Conservation (phyloP, 2,888 invertebrate genomes). For the Ophion ventricosus region DNA sequence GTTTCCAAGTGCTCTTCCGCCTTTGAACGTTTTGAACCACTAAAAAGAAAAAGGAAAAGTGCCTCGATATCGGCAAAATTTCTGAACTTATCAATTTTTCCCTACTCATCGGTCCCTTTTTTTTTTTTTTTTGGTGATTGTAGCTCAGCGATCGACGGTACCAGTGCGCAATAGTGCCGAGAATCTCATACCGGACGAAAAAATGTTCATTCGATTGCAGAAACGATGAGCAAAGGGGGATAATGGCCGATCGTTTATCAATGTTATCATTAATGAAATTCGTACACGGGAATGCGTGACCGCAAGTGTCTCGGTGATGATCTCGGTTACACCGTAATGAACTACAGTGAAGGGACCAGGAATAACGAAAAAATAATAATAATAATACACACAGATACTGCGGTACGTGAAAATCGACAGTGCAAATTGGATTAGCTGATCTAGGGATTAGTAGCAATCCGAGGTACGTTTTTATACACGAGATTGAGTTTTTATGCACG, state of each 20-base stretch:
- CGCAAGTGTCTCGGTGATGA: slow-evolving; percentile 37
- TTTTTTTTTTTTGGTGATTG: neutral
- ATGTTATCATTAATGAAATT: slow-evolving; percentile 41
- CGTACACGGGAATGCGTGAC: slow-evolving; percentile 10
- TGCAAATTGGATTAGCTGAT: slow-evolving; percentile 63
- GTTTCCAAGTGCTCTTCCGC: neutral
- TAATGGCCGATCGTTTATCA: slow-evolving; percentile 41
- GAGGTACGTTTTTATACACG: slow-evolving; percentile 19
- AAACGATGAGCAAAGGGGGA: neutral
- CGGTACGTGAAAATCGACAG: slow-evolving; percentile 21
- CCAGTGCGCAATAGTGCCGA: neutral
- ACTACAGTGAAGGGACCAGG: slow-evolving; percentile 4
- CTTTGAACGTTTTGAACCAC: neutral
- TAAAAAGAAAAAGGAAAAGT: neutral
- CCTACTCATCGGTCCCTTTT: too few relatives aligned
- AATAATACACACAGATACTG: slow-evolving; percentile 6
- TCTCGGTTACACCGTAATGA: slow-evolving; percentile 16
- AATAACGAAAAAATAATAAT: neutral
- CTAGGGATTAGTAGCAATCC: slow-evolving; percentile 35
- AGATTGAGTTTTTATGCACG: too few relatives aligned
- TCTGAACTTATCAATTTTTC: neutral
- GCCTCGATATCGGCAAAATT: neutral
- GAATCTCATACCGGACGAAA: neutral
- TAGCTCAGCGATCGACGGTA: neutral
- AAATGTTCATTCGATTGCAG: too few relatives aligned